Conservation (phyloP, 1,140 invertebrate genomes). For the Bombus sylvicola region DNA sequence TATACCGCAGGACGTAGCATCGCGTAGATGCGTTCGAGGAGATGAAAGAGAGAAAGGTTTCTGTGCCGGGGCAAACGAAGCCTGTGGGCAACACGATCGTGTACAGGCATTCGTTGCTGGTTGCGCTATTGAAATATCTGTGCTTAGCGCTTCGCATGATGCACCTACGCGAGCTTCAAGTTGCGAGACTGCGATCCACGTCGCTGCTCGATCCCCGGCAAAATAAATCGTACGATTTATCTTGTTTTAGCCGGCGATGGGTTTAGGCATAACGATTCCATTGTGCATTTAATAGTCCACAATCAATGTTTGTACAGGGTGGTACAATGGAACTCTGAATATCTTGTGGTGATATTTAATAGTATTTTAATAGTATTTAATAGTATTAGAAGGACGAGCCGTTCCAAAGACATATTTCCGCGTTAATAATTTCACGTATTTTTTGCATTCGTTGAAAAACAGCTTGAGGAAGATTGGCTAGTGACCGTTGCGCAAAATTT, state of each 20-base stretch:
- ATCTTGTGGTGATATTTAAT: background rate
- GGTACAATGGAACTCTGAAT: background rate
- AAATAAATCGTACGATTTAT: slow-evolving; percentile 36
- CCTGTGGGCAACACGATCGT: slow-evolving; percentile 53
- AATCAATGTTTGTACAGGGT: slow-evolving; percentile 1
- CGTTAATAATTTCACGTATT: background rate
- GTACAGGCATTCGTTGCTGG: slow-evolving; percentile 3
- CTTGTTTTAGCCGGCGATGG: slow-evolving; percentile 38
- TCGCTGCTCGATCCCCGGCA: background rate
- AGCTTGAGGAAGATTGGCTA: background rate
- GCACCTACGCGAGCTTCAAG: slow-evolving; percentile 35
- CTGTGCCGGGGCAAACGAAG: slow-evolving; percentile 55
- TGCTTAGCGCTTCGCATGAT: slow-evolving; percentile 20
- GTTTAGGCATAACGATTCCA: slow-evolving; percentile 34
- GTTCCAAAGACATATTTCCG: background rate
- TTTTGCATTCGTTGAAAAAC: background rate
- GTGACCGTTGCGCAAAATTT: background rate
- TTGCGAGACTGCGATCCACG: background rate
- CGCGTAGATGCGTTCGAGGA: slow-evolving; percentile 10
- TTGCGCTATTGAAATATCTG: slow-evolving; percentile 44
- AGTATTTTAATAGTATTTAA: background rate
- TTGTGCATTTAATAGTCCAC: slow-evolving; percentile 17
- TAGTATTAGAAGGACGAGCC: background rate
- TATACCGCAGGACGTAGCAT: background rate
- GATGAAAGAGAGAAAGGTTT: slow-evolving; percentile 54